Conservation (phyloP, 2,113 vertebrate genomes). For the Hymenochirus boettgeri region DNA sequence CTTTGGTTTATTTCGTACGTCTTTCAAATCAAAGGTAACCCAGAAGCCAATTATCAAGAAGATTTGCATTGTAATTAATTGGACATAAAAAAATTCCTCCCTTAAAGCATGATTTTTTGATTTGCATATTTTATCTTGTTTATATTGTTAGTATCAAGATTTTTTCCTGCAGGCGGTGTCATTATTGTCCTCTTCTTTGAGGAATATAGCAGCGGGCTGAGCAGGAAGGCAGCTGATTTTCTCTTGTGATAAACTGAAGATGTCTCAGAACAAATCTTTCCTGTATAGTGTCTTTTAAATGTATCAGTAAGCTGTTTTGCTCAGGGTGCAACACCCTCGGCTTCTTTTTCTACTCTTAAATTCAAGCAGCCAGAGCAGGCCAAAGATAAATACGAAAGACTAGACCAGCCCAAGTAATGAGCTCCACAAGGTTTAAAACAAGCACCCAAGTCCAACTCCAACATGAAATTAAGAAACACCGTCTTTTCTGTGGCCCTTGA, state of each 20-base stretch:
- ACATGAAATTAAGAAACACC: slow-evolving; percentile 63
- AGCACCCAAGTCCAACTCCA: slow-evolving; percentile 52
- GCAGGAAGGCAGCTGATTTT: slow-evolving; percentile 39
- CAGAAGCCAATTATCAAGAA: no score
- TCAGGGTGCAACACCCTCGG: slow-evolving; percentile 35
- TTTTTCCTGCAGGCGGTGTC: slow-evolving; percentile 20
- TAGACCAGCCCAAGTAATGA: slow-evolving; percentile 58
- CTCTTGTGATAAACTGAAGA: slow-evolving; percentile 37
- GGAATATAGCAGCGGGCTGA: slow-evolving; percentile 49
- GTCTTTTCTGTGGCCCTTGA: slow-evolving; percentile 61
- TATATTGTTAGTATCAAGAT: slow-evolving; percentile 49
- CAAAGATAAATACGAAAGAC: slow-evolving; percentile 52
- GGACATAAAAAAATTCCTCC: not conserved
- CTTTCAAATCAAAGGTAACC: no score
- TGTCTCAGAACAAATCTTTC: slow-evolving; percentile 55
- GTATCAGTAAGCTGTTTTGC: slow-evolving; percentile 55
- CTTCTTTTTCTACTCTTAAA: slow-evolving; percentile 39
- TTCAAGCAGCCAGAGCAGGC: slow-evolving; percentile 51
- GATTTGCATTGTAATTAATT: no score
- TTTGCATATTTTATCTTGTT: slow-evolving; percentile 47
- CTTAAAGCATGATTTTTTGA: slow-evolving; percentile 45
- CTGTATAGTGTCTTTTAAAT: slow-evolving; percentile 55
- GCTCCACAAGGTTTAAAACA: slow-evolving; percentile 61
- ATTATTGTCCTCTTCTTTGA: slow-evolving; percentile 49
- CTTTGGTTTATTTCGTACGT: no score